phyloP scores from a whole-genome alignment of 2,797 vertebrate species.

The Coluber constrictor region DNA sequence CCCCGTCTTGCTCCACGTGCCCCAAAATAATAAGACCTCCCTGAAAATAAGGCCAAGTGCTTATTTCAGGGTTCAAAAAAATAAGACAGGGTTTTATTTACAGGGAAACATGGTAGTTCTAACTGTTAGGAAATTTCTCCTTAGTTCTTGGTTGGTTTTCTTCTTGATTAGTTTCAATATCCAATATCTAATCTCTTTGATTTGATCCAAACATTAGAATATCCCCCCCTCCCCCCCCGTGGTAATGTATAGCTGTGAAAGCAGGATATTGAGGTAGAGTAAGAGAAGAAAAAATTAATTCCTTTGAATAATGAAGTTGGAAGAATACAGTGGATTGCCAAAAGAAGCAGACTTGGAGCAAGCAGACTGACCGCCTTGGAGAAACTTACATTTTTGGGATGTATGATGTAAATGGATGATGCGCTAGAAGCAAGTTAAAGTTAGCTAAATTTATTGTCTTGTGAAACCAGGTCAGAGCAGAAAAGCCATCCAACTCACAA shows the following conservation, averaged over 20 bases:
- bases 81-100: too few species aligned
- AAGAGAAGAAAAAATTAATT: background rate
- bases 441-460: background rate
- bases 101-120: background rate
- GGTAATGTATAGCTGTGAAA: background rate
- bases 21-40: too few species aligned
- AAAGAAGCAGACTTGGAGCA: background rate
- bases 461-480: background rate
- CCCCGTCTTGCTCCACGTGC: too few species aligned
- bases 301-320: background rate
- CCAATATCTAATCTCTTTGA: background rate
- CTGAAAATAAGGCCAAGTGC: too few species aligned
- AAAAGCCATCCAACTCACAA: background rate
- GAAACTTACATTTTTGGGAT: background rate
- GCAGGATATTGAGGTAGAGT: background rate
- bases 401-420: background rate
- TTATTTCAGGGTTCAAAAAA: too few species aligned
- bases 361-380: background rate
- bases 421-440: background rate
- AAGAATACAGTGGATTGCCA: background rate
- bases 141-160: background rate
- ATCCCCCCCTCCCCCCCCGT: accelerated
- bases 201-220: background rate
- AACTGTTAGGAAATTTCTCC: background rate
- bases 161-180: background rate